phyloP scores from a whole-genome alignment of 2,888 invertebrate genomes.

The Lathronympha strigana region DNA sequence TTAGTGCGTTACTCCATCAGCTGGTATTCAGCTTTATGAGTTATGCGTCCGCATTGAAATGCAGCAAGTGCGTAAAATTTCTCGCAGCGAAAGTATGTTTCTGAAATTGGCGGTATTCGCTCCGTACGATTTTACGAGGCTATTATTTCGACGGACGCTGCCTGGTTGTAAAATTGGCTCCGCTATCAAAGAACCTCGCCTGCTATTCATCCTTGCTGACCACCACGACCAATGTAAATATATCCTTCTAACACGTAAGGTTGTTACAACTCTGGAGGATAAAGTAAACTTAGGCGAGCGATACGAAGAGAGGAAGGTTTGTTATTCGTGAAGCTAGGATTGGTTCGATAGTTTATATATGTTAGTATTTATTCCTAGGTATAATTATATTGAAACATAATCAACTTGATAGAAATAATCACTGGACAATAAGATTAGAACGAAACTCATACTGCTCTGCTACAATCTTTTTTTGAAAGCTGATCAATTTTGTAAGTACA shows the following conservation, averaged over 20 bases:
- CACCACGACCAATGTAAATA: neutral
- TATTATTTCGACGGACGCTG: conserved; percentile 40
- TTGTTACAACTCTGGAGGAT: neutral
- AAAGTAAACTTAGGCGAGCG: neutral
- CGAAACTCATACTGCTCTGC: no score
- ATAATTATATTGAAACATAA: neutral
- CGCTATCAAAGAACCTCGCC: conserved; percentile 26
- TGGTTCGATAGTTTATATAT: neutral
- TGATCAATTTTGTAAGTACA: no score
- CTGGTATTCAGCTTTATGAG: conserved; percentile 14
- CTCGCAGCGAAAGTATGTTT: neutral
- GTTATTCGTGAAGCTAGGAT: neutral
- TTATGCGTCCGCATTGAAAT: conserved; percentile 17
- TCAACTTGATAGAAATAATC: neutral
- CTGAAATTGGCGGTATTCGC: neutral
- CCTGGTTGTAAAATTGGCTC: conserved; percentile 34
- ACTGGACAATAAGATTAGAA: neutral
- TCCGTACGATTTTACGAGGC: conserved; percentile 34
- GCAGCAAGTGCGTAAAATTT: neutral
- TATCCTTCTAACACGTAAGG: neutral
- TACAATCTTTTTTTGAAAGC: no score
- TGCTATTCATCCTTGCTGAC: conserved; percentile 1
- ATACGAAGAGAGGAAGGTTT: neutral
- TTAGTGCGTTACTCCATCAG: conserved; percentile 3
- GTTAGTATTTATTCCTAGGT: neutral